A percentile compares a stretch with the other conserved stretches of the same genome.
Conservation (phyloP, 2,113 vertebrate species). For the Genyomyrus donnyi region DNA sequence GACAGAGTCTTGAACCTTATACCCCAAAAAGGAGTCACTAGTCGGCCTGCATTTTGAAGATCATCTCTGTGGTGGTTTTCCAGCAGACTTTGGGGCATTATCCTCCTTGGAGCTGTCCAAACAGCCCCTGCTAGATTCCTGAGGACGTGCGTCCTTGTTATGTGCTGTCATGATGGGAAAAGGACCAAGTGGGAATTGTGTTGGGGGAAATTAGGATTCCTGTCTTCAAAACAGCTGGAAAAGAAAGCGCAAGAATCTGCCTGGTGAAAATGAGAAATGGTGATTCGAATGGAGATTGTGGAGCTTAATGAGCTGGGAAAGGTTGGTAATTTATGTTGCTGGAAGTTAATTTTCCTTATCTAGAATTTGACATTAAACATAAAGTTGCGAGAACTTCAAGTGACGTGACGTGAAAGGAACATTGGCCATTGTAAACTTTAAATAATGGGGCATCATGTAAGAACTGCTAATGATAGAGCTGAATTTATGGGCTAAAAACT, state of each 20-base stretch:
- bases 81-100: neutral
- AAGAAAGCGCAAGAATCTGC: neutral
- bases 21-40: neutral
- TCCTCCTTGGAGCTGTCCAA: neutral
- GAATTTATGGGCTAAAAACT: neutral
- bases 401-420: constrained; percentile 15
- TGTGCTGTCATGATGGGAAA: neutral
- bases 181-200: neutral
- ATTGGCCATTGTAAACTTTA: constrained; percentile 20
- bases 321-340: constrained; percentile 22
- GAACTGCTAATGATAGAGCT: neutral
- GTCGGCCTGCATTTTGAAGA: neutral
- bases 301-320: constrained; percentile 26
- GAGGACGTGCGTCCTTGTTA: neutral
- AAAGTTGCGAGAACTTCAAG: constrained; percentile 23
- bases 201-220: constrained; percentile 18
- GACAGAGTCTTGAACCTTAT: neutral
- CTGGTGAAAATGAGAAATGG: constrained; percentile 22
- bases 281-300: constrained; percentile 20
- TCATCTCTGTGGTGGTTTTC: neutral
- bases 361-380: constrained; percentile 27
- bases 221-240: neutral
- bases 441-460: constrained; percentile 8
- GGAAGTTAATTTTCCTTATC: constrained; percentile 30
- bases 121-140: neutral